Conservation (phyloP, 2,888 invertebrate genomes). For the Parnassius mnemosyne region DNA sequence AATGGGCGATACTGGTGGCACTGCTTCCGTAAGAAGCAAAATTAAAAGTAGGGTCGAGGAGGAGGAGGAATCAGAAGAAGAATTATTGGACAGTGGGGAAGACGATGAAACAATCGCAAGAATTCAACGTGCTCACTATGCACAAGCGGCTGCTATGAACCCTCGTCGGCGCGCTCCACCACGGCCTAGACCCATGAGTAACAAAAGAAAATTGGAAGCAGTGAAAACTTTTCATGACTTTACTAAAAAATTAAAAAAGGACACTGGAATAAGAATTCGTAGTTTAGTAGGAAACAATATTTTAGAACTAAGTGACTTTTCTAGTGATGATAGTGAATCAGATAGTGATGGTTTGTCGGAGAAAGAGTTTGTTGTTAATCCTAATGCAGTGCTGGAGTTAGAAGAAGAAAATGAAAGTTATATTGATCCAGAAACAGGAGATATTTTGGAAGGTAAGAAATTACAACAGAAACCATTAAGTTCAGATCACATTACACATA, state of each 20-base stretch:
- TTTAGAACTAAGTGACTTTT: conserved; percentile 73
- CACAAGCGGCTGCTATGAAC: conserved; percentile 70
- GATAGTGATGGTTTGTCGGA: conserved; percentile 77
- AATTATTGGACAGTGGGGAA: conserved; percentile 68
- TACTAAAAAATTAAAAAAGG: conserved; percentile 76
- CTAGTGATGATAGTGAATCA: conserved; percentile 68
- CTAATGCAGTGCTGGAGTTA: conserved; percentile 68
- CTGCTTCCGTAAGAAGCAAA: conserved; percentile 54
- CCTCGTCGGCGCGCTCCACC: conserved; percentile 59
- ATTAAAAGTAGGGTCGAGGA: conserved; percentile 54
- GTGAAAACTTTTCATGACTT: conserved; percentile 75
- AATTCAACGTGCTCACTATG: conserved; percentile 73
- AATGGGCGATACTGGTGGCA: conserved; percentile 64
- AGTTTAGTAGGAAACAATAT: conserved; percentile 74
- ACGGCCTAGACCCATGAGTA: conserved; percentile 67
- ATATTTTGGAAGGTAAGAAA: conserved; percentile 60
- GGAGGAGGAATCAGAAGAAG: conserved; percentile 62
- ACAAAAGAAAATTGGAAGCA: conserved; percentile 76
- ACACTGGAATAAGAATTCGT: conserved; percentile 74
- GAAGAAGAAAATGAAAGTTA: conserved; percentile 74
- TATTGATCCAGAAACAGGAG: conserved; percentile 76
- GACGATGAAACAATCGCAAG: conserved; percentile 74
- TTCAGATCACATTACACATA: conserved; percentile 28
- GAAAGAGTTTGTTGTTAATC: conserved; percentile 73
- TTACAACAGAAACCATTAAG: conserved; percentile 34